Conservation (phyloP, 2,797 vertebrate species). For the Hydrolagus colliei region DNA sequence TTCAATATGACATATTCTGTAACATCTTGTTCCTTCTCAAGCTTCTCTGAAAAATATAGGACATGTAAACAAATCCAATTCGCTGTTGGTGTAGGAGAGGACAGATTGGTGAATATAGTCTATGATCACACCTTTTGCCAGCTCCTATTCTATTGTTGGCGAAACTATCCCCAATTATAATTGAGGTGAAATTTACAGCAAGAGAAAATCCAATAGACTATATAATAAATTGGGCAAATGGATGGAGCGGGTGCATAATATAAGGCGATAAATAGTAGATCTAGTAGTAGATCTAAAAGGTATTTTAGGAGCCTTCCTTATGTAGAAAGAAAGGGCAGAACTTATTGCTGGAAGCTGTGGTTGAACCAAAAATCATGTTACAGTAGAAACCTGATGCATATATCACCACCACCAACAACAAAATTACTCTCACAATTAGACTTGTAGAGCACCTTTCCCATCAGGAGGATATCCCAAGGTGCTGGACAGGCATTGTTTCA, state of each 20-base stretch:
- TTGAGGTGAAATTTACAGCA: background rate
- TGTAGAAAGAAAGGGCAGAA: no score
- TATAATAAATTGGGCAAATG: background rate
- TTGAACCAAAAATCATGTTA: no score
- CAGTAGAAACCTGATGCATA: no score
- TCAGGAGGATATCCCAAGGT: no score
- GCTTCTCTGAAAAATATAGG: background rate
- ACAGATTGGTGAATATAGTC: background rate
- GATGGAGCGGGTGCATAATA: background rate
- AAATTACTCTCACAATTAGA: no score
- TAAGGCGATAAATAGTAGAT: background rate
- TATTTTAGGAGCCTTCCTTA: no score
- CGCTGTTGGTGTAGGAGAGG: background rate
- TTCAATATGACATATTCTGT: no score
- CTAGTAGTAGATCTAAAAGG: no score
- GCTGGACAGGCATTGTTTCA: no score
- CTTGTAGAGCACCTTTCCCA: no score
- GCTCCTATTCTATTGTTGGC: background rate
- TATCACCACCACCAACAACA: no score
- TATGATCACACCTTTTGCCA: background rate
- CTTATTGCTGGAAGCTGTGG: no score
- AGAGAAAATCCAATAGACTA: background rate
- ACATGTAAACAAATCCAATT: background rate
- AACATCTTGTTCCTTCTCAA: background rate
- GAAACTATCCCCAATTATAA: background rate